Evolutionary conservation across 2,797 vertebrate species (phyloP).

Genomic region (Galagoides demidoff): DNA sequence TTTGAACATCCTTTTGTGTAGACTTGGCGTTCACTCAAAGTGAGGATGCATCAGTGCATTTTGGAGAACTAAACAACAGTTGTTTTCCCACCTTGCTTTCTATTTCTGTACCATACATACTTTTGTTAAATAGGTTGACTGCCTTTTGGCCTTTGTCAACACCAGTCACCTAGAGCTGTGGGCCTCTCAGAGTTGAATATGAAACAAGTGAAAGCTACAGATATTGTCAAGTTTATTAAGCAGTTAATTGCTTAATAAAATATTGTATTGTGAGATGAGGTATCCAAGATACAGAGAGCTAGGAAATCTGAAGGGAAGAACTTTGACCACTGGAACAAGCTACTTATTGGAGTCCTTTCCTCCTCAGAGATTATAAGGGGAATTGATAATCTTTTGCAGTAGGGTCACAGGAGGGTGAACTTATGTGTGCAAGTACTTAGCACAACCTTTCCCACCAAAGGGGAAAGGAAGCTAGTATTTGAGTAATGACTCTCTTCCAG

Average conservation of each 20-base stretch:
- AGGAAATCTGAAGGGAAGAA: not conserved
- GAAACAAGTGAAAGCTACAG: constrained; percentile 22
- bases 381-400: not conserved
- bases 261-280: not conserved
- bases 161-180: not conserved
- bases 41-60: not conserved
- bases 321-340: not conserved
- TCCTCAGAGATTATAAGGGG: not conserved
- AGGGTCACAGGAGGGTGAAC: not conserved
- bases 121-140: not conserved
- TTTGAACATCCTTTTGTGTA: constrained; percentile 15
- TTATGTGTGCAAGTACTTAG: not conserved
- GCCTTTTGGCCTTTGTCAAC: not conserved
- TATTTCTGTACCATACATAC: not conserved
- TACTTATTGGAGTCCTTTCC: constrained; percentile 12
- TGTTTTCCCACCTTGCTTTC: constrained; percentile 13
- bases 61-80: constrained; percentile 1
- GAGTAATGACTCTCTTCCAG: not conserved
- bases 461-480: constrained; percentile 6
- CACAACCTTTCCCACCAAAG: not conserved
- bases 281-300: constrained; percentile 14
- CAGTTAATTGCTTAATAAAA: constrained; percentile 29
- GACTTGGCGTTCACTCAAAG: not conserved
- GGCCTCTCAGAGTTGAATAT: constrained; percentile 24
- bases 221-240: constrained; percentile 30